A percentile compares a stretch with the other conserved stretches of the same genome.
phyloP scores from a whole-genome alignment of 2,888 invertebrate genomes.

The Plebejus melissa region DNA sequence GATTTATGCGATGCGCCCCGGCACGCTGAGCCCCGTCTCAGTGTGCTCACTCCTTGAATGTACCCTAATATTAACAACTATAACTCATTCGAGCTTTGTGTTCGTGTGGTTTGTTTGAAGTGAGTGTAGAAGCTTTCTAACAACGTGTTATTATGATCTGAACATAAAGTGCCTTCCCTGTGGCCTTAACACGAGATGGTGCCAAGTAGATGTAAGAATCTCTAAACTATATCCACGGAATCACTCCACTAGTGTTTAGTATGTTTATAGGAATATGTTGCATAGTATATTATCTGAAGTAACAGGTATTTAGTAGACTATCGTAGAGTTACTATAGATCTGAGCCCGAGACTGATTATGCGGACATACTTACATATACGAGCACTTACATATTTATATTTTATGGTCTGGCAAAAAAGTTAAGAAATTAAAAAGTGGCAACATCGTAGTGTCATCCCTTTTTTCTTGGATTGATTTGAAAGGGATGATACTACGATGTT shows the following conservation, averaged over 20 bases:
- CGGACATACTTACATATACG: neutral
- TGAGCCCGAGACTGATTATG: neutral
- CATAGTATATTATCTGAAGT: constrained; percentile 31
- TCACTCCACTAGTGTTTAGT: constrained; percentile 55
- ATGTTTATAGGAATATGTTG: constrained; percentile 35
- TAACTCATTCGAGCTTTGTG: constrained; percentile 46
- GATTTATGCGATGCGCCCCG: no score
- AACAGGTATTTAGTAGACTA: neutral
- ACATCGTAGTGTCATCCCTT: no score
- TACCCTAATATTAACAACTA: constrained; percentile 43
- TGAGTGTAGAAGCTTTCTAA: constrained; percentile 44
- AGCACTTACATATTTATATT: neutral
- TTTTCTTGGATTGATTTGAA: no score
- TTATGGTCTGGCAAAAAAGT: no score
- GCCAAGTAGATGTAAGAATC: constrained; percentile 60
- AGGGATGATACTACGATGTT: no score
- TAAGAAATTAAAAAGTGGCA: no score
- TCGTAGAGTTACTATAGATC: neutral
- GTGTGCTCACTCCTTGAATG: neutral
- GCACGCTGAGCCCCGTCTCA: no score
- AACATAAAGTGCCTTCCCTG: constrained; percentile 44
- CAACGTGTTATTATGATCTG: constrained; percentile 29
- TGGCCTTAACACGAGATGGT: constrained; percentile 44
- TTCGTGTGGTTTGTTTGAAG: constrained; percentile 47
- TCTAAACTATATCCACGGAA: constrained; percentile 47